Conservation (phyloP, 2,797 vertebrate genomes). For the Hydrophis major region DNA sequence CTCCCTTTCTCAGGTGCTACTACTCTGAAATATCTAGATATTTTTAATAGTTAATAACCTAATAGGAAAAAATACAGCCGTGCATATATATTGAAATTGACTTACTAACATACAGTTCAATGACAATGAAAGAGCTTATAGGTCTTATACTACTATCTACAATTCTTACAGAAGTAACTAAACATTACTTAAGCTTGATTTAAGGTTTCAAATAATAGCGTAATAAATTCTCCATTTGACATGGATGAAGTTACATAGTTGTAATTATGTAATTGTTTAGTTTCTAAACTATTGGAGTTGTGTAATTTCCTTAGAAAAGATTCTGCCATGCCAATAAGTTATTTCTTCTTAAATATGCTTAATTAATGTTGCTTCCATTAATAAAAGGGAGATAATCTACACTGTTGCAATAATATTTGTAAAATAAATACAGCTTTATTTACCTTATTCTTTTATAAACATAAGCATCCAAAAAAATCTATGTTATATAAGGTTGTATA, state of each 20-base stretch:
- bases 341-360: not conserved
- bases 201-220: not conserved
- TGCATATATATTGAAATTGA: not conserved
- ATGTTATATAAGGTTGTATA: conserved; percentile 20
- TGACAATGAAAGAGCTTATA: no score
- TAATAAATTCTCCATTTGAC: not conserved
- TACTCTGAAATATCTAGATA: not conserved
- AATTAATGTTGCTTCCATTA: not conserved
- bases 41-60: not conserved
- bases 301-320: not conserved
- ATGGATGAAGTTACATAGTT: not conserved
- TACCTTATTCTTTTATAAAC: conserved; percentile 1
- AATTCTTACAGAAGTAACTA: not conserved
- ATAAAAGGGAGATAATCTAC: not conserved
- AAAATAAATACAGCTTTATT: not conserved
- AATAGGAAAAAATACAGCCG: not conserved
- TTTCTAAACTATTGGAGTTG: not conserved
- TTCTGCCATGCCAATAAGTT: not conserved
- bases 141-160: not conserved
- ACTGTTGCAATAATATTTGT: not conserved
- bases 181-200: not conserved
- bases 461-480: not conserved
- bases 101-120: not conserved
- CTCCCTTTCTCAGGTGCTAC: not conserved
- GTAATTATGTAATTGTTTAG: not conserved